Conservation (phyloP, 2,113 vertebrate genomes). For the Syrrhaptes paradoxus region DNA sequence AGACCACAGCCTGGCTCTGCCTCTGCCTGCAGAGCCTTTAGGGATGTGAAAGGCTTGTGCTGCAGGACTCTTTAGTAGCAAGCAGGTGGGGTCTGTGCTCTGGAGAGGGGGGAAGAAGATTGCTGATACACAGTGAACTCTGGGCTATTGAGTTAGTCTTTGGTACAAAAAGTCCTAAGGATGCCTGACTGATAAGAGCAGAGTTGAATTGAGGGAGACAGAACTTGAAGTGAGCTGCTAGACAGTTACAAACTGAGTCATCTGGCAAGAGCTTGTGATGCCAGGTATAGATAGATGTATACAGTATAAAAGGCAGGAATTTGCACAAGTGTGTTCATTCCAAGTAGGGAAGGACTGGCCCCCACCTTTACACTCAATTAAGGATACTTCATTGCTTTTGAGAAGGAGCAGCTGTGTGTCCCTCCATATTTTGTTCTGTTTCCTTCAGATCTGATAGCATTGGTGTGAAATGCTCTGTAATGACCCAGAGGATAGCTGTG, state of each 20-base stretch:
- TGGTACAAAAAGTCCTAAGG: neutral
- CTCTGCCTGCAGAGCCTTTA: neutral
- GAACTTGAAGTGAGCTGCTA: neutral
- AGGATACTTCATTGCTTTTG: neutral
- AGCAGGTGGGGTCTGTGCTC: neutral
- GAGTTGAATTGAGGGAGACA: neutral
- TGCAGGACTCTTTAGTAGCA: neutral
- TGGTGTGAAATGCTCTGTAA: neutral
- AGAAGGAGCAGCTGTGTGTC: neutral
- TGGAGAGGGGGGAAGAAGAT: neutral
- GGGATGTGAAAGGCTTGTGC: neutral
- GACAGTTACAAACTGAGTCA: constrained; percentile 18
- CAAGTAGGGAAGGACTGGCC: neutral
- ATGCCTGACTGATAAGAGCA: neutral
- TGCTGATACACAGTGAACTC: neutral
- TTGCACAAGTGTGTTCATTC: neutral
- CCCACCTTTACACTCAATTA: neutral
- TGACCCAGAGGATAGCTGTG: neutral
- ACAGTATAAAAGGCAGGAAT: neutral
- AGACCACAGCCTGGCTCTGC: neutral
- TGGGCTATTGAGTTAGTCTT: neutral
- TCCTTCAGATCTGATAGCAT: neutral
- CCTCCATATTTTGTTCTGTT: neutral
- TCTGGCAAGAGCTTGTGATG: neutral
- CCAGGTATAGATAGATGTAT: neutral